phyloP scores from a whole-genome alignment of 2,797 vertebrate genomes.

The Parauchenoglanis ngamensis region DNA sequence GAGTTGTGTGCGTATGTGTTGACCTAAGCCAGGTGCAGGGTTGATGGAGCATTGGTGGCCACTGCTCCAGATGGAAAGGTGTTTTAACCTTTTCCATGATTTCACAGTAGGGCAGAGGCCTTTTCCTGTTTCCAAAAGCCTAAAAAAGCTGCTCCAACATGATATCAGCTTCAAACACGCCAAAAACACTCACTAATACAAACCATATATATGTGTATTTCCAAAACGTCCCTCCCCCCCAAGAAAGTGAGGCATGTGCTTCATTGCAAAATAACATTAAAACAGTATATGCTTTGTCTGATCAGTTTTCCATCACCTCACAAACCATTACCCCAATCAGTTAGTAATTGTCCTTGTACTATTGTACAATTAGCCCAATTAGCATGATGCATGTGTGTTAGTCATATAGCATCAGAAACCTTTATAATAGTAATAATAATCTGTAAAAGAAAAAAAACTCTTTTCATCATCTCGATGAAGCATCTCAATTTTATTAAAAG shows the following conservation, averaged over 20 bases:
- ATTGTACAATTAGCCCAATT: not conserved
- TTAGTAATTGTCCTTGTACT: conserved; percentile 12
- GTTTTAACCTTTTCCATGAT: conserved; percentile 43
- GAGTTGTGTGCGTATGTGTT: conserved; percentile 36
- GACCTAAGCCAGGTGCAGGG: conserved; percentile 56
- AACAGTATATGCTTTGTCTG: conserved; percentile 9
- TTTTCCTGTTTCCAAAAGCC: conserved; percentile 61
- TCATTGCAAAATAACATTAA: not conserved
- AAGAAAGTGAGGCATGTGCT: not conserved
- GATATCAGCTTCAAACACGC: conserved; percentile 41
- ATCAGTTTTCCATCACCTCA: conserved; percentile 18
- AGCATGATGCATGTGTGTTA: not conserved
- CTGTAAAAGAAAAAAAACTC: not conserved
- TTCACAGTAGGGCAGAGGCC: conserved; percentile 23
- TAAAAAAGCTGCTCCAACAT: conserved; percentile 25
- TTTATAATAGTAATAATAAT: conserved; percentile 17
- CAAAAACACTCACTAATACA: conserved; percentile 7
- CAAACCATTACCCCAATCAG: conserved; percentile 14
- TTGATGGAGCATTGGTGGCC: conserved; percentile 19
- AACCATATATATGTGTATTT: not conserved
- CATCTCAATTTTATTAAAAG: conserved; percentile 27
- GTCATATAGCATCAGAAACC: conserved; percentile 18
- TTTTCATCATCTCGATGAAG: conserved; percentile 35
- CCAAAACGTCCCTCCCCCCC: not conserved
- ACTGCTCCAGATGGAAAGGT: conserved; percentile 45